Evolutionary conservation across 2,797 vertebrate genomes (phyloP).

Genomic region (Oophaga sylvatica): DNA sequence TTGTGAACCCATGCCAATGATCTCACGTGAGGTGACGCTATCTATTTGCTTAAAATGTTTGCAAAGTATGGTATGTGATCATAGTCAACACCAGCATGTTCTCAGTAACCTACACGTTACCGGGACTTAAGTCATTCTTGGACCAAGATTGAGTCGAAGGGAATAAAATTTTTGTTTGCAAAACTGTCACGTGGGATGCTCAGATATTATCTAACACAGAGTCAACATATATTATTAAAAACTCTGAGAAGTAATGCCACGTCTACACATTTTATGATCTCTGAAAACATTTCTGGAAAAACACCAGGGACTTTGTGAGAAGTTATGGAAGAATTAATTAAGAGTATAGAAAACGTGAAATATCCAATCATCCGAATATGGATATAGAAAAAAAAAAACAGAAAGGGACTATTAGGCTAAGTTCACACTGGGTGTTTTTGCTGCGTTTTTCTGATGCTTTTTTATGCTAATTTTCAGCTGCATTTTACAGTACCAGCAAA

Average conservation of each 20-base stretch:
- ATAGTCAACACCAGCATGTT: conserved; percentile 49
- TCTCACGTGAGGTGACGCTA: conserved; percentile 55
- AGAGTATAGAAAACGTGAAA: neutral
- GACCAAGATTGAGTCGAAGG: neutral
- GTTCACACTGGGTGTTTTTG: too few species aligned
- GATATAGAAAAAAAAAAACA: neutral
- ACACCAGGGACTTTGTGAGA: neutral
- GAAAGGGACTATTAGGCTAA: neutral
- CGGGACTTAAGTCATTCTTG: conserved; percentile 36
- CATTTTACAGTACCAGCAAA: too few species aligned
- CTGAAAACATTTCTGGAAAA: conserved; percentile 9
- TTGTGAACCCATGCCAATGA: conserved; percentile 42
- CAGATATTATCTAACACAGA: conserved; percentile 33
- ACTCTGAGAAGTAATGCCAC: conserved; percentile 24
- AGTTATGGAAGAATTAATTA: neutral
- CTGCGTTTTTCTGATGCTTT: too few species aligned
- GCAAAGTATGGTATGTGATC: conserved; percentile 42
- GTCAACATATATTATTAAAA: conserved; percentile 39
- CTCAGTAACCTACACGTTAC: conserved; percentile 36
- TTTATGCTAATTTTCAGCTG: too few species aligned
- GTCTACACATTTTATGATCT: neutral
- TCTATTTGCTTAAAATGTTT: conserved; percentile 52
- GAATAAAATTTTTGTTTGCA: conserved; percentile 21
- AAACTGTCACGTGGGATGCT: conserved; percentile 5
- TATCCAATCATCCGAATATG: neutral